Base-by-base conservation (phyloP, 1,140 invertebrate species). In the Drosophila ercepeae region DNA sequence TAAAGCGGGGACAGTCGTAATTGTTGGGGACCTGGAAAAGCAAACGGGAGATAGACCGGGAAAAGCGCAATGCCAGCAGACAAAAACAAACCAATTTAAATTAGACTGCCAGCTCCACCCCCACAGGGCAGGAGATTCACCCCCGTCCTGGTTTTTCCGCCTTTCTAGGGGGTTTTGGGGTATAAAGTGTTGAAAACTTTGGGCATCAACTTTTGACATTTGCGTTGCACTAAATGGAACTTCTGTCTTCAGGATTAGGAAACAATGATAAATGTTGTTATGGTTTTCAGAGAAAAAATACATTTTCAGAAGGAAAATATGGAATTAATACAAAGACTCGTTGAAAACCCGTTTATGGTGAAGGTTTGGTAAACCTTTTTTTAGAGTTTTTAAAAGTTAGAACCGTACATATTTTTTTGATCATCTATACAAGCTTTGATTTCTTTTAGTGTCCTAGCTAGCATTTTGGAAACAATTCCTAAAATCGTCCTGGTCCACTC, bases 51-150 rank as follows among this genome's bases (percentile, higher is more conserved):
- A 21, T 61, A 14, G 42, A 48, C 55, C 23, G 61, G 59, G 73
- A 82, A 88, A 88, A 88, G 81, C 81, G 81, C 82, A 86, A 79
- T 84, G 81, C 60, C 72, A 83, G 78, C 81, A 82, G 82, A 86
- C 73, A 67, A 88, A 88, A 88, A 88, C 82, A 88, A 86, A 88
- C 83, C 82, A 88, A 88, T 88, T 88, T 88, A 82, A 88, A 89
- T 88, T 86, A 88, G 82, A 86, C 78, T 60, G 41, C 50, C 29
- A 7, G 7, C 27, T 14, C 11, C 7, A 2, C 36, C 58, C 45
- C 45, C 16, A 27, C 44, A 49, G 50, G 42, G 2, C 2, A 18
- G 16, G 9, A 14, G 48, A 34, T 46, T 54, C 44, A 60, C 4
- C 67, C 21, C 14, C 16, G 3, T 11, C 7, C 8, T n/a, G 50